Evolutionary conservation across 2,888 invertebrate species (phyloP).

Genomic region (Metallyticus violacea): DNA sequence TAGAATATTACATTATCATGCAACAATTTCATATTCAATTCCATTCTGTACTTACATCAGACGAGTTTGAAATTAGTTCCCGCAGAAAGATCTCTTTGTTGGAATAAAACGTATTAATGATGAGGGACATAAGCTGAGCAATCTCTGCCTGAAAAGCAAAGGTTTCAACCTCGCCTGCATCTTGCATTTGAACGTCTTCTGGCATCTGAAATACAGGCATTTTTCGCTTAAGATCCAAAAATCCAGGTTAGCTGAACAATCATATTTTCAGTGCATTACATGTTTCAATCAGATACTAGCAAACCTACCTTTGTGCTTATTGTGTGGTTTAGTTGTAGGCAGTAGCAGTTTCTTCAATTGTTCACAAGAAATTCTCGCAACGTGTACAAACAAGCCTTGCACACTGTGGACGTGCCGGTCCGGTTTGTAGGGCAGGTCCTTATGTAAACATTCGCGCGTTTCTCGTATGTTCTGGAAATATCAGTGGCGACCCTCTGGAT

Average conservation of each 20-base stretch:
- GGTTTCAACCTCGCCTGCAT: slow-evolving; percentile 78
- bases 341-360: too few relatives aligned
- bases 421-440: not conserved
- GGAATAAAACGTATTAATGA: slow-evolving; percentile 99
- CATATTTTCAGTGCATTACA: too few relatives aligned
- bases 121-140: slow-evolving; percentile 98
- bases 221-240: not conserved
- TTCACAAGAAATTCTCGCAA: too few relatives aligned
- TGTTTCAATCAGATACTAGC: not conserved
- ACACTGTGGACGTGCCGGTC: too few relatives aligned
- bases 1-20: too few relatives aligned
- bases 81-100: slow-evolving; percentile 99
- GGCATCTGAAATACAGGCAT: slow-evolving; percentile 60
- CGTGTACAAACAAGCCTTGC: too few relatives aligned
- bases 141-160: slow-evolving; percentile 99
- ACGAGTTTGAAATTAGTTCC: slow-evolving; percentile 97
- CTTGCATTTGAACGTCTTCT: slow-evolving; percentile 62
- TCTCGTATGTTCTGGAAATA: not conserved
- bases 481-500: not conserved
- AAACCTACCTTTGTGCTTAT: not conserved
- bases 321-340: too few relatives aligned
- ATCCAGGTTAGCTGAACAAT: too few relatives aligned
- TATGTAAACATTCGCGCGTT: not conserved
- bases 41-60: slow-evolving; percentile 63
- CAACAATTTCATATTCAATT: too few relatives aligned